Percentiles rank a stretch among this genome's conserved stretches.
phyloP scores from a whole-genome alignment of 2,888 invertebrate species.

The Brenthis hecate region DNA sequence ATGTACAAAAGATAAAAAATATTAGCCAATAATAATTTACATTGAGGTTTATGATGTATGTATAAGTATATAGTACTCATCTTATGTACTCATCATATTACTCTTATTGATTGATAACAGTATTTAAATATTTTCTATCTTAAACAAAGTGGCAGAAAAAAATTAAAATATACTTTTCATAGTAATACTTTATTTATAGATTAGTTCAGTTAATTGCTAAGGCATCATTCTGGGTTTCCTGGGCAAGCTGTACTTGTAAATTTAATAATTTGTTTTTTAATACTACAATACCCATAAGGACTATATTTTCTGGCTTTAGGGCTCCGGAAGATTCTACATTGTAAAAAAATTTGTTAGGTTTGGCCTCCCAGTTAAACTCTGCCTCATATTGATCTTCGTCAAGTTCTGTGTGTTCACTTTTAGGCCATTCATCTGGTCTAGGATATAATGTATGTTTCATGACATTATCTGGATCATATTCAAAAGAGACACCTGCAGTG shows the following conservation, averaged over 20 bases:
- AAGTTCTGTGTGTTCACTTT: conserved; percentile 97
- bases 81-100: no score
- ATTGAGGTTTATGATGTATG: no score
- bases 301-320: conserved; percentile 97
- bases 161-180: conserved; percentile 15
- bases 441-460: conserved; percentile 97
- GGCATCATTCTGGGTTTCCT: conserved; percentile 93
- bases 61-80: no score
- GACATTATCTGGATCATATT: conserved; percentile 99
- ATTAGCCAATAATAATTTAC: no score
- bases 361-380: conserved; percentile 95
- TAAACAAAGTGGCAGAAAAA: conserved; percentile 6
- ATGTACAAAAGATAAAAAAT: no score
- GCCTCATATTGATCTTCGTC: conserved; percentile 97
- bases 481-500: conserved; percentile 98
- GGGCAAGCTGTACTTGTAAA: conserved; percentile 95
- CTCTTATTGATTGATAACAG: no score
- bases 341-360: conserved; percentile 98
- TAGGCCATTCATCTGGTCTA: conserved; percentile 99
- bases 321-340: conserved; percentile 98
- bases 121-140: neutral
- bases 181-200: conserved; percentile 24
- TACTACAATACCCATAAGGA: conserved; percentile 95
- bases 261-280: conserved; percentile 97
- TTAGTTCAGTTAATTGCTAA: conserved; percentile 84